Conservation (phyloP, 1,140 invertebrate species). For the Polyergus mexicanus region DNA sequence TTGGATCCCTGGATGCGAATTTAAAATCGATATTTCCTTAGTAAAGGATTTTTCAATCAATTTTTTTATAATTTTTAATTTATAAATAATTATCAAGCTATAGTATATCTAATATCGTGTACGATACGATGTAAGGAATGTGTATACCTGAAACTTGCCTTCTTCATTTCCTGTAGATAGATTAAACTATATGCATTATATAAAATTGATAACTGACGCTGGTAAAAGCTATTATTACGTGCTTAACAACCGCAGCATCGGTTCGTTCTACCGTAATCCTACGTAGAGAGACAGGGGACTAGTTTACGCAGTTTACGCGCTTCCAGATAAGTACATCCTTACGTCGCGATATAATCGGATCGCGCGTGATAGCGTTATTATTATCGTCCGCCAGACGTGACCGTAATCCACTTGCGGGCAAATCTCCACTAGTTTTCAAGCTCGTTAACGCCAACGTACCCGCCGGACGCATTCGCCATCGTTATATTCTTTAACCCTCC, state of each 20-base stretch:
- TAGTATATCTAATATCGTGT: no score
- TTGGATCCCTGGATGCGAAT: neutral
- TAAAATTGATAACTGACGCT: slow-evolving; percentile 38
- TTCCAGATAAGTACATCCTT: slow-evolving; percentile 48
- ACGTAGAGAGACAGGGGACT: neutral
- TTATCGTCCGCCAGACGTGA: slow-evolving; percentile 70
- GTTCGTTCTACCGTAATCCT: neutral
- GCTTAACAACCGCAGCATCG: slow-evolving; percentile 27
- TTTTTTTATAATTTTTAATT: neutral
- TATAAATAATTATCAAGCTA: neutral
- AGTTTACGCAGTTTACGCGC: slow-evolving; percentile 16
- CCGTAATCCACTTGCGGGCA: slow-evolving; percentile 71
- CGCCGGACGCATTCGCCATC: slow-evolving; percentile 20
- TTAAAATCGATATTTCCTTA: neutral
- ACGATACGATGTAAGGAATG: neutral
- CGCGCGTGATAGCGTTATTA: slow-evolving; percentile 67
- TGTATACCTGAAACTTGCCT: neutral
- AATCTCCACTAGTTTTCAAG: slow-evolving; percentile 76
- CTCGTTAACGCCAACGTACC: slow-evolving; percentile 71
- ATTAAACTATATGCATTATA: slow-evolving; percentile 19
- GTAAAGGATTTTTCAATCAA: neutral
- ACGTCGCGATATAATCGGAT: slow-evolving; percentile 62
- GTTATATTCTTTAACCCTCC: neutral
- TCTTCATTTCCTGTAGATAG: neutral
- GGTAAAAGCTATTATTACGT: slow-evolving; percentile 9